Evolutionary conservation across 2,797 vertebrate genomes (phyloP).

Genomic region (Chelon labrosus): DNA sequence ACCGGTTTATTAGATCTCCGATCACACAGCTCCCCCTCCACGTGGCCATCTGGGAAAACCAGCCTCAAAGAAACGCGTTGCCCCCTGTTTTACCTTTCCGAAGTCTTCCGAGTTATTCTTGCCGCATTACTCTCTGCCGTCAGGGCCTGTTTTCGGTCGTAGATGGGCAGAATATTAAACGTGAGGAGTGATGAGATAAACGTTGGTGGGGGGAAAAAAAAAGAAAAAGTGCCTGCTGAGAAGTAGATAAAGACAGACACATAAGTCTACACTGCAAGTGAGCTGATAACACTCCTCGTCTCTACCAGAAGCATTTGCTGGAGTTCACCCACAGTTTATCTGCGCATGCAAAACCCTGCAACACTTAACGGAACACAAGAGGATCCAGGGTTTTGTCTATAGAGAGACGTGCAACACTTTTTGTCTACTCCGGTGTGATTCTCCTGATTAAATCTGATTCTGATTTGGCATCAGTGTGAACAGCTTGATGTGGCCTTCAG

Average conservation of each 20-base stretch:
- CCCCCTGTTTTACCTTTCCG: slow-evolving; percentile 67
- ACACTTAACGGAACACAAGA: background rate
- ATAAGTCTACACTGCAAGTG: background rate
- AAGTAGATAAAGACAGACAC: slow-evolving; percentile 9
- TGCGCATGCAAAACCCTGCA: background rate
- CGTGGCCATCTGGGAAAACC: slow-evolving; percentile 74
- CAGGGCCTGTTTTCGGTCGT: slow-evolving; percentile 25
- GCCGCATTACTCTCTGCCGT: slow-evolving; percentile 43
- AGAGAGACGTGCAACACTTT: background rate
- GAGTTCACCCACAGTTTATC: slow-evolving; percentile 22
- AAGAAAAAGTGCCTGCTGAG: slow-evolving; percentile 25
- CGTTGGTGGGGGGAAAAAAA: background rate
- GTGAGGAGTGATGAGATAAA: slow-evolving; percentile 24
- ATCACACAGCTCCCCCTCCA: slow-evolving; percentile 78
- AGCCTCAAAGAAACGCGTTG: slow-evolving; percentile 55
- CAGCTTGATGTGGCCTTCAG: slow-evolving; percentile 39
- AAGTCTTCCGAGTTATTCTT: slow-evolving; percentile 42
- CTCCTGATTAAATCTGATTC: slow-evolving; percentile 13
- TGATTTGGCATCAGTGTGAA: slow-evolving; percentile 38
- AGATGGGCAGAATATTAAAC: slow-evolving; percentile 36
- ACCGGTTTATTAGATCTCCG: slow-evolving; percentile 81
- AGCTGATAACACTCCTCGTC: background rate
- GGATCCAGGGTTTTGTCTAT: background rate
- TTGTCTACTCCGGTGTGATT: background rate
- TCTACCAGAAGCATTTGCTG: slow-evolving; percentile 5